Conservation (phyloP, 2,888 invertebrate species). For the Synergus itoensis region DNA sequence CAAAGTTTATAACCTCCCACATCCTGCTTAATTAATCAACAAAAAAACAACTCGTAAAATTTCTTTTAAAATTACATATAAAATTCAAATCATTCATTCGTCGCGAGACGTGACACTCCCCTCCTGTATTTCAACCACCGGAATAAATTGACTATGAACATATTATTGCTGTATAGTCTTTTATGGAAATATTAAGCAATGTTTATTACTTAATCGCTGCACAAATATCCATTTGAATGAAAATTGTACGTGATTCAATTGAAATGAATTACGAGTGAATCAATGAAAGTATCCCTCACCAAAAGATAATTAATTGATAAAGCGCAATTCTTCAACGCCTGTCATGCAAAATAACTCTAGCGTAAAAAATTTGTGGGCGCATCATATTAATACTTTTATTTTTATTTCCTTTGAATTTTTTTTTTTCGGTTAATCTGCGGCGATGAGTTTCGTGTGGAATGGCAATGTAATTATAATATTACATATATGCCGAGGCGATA, state of each 20-base stretch:
- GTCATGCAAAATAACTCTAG: not conserved
- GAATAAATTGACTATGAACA: too few relatives aligned
- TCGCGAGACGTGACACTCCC: too few relatives aligned
- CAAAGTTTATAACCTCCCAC: conserved; percentile 19
- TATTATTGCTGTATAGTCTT: too few relatives aligned
- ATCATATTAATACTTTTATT: not conserved
- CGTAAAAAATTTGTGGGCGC: not conserved
- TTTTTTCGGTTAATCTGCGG: not conserved
- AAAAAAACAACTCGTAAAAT: not conserved
- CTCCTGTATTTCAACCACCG: too few relatives aligned
- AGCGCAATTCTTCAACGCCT: not conserved
- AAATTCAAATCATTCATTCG: too few relatives aligned
- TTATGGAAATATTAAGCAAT: too few relatives aligned
- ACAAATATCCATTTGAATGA: too few relatives aligned
- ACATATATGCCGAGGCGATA: conserved; percentile 23
- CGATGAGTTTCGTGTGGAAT: conserved; percentile 2
- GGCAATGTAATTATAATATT: conserved; percentile 33
- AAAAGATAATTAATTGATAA: conserved; percentile 10
- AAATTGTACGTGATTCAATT: too few relatives aligned
- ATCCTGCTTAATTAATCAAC: not conserved
- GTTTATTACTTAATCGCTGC: too few relatives aligned
- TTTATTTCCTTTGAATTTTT: not conserved
- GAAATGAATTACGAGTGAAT: too few relatives aligned
- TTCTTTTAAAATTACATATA: too few relatives aligned
- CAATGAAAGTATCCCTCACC: not conserved